phyloP scores from a whole-genome alignment of 2,888 invertebrate genomes.

The Clostera curtula region DNA sequence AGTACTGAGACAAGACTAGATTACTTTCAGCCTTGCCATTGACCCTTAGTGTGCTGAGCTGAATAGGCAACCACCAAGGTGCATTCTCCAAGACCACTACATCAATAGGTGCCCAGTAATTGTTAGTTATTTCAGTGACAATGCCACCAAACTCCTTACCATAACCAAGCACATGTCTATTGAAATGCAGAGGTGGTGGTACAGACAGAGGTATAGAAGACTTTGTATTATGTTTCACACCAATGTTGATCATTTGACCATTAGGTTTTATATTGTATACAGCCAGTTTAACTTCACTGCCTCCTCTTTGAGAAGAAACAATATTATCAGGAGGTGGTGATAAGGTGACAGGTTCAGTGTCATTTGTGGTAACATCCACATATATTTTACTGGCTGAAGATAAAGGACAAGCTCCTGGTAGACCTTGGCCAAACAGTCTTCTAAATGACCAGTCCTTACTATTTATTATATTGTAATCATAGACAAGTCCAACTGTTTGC shows the following conservation, averaged over 20 bases:
- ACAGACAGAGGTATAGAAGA: conserved; percentile 66
- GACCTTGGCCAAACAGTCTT: conserved; percentile 89
- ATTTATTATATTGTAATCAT: conserved; percentile 82
- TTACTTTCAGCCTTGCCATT: conserved; percentile 77
- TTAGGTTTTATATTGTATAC: conserved; percentile 79
- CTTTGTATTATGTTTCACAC: conserved; percentile 69
- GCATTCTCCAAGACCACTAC: conserved; percentile 92
- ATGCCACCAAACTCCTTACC: conserved; percentile 95
- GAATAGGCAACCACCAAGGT: conserved; percentile 92
- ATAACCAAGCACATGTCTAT: conserved; percentile 89
- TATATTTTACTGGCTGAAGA: conserved; percentile 86
- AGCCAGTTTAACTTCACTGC: conserved; percentile 78
- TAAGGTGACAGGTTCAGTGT: conserved; percentile 77
- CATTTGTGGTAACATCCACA: conserved; percentile 83
- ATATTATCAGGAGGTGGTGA: conserved; percentile 76
- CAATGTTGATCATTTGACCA: conserved; percentile 80
- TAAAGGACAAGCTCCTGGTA: conserved; percentile 88
- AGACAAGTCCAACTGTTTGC: conserved; percentile 90
- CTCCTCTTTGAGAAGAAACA: conserved; percentile 79
- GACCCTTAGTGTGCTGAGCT: conserved; percentile 89
- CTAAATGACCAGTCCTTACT: conserved; percentile 89
- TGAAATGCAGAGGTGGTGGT: conserved; percentile 83
- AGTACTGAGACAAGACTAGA: conserved; percentile 67
- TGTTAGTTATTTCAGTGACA: conserved; percentile 88
- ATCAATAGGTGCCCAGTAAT: conserved; percentile 83